Conservation (phyloP, 2,888 invertebrate genomes). For the Hyppa rectilinea region DNA sequence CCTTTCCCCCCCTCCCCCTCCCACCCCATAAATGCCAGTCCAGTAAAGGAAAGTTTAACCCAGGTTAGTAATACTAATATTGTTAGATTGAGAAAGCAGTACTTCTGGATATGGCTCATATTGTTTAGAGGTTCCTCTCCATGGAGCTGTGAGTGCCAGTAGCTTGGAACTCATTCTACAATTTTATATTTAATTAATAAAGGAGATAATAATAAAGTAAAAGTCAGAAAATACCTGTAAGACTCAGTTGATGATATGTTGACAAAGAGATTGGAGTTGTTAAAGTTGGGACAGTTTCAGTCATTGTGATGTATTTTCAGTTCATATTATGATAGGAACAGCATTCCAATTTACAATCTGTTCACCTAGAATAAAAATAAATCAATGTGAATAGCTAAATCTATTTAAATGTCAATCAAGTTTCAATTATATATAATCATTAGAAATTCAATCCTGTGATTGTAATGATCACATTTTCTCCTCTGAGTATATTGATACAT, state of each 20-base stretch:
- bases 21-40: too few species aligned
- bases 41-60: too few species aligned
- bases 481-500: background rate
- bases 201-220: background rate
- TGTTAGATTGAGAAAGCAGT: background rate
- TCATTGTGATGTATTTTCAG: slow-evolving; percentile 80
- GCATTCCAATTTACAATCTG: slow-evolving; percentile 52
- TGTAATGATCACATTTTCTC: background rate
- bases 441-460: background rate
- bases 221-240: slow-evolving; percentile 70
- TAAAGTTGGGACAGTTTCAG: slow-evolving; percentile 83
- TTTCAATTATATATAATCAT: background rate
- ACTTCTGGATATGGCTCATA: background rate
- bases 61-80: background rate
- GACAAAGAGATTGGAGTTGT: slow-evolving; percentile 86
- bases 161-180: background rate
- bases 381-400: slow-evolving; percentile 2
- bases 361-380: slow-evolving; percentile 49
- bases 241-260: slow-evolving; percentile 88
- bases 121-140: background rate
- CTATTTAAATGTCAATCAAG: background rate
- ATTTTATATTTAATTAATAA: background rate
- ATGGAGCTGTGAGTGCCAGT: background rate
- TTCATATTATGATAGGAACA: slow-evolving; percentile 73
- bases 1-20: too few species aligned